Evolutionary conservation across 2,888 invertebrate genomes (phyloP).

Genomic region (Odontothrips loti): DNA sequence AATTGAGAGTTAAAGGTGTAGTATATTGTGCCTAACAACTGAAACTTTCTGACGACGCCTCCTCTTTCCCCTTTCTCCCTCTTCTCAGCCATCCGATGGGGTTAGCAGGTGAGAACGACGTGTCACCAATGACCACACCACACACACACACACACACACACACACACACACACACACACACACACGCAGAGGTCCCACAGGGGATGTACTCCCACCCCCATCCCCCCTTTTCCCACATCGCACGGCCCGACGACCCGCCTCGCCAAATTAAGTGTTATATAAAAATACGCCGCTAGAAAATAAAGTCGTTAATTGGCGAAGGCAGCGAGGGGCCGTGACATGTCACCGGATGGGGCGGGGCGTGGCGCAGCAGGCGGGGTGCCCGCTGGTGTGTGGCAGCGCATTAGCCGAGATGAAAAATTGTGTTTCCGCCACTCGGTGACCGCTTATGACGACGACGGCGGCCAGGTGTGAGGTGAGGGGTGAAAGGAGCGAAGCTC

Average conservation of each 20-base stretch:
- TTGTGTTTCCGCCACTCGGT: conserved; percentile 3
- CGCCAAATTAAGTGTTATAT: conserved; percentile 20
- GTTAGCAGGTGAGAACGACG: conserved; percentile 2
- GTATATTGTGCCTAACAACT: no score
- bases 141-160: neutral
- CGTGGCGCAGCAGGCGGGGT: neutral
- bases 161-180: neutral
- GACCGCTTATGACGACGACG: neutral
- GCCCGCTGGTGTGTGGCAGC: neutral
- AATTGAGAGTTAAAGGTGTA: no score
- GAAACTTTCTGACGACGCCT: no score
- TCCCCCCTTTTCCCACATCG: neutral
- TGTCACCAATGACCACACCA: neutral
- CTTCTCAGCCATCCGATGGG: neutral
- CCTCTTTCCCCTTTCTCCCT: neutral
- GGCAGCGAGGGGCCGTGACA: neutral
- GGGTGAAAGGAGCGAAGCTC: neutral
- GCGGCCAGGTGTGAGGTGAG: neutral
- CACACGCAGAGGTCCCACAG: neutral
- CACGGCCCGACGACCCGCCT: neutral
- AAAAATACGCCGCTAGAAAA: conserved; percentile 14
- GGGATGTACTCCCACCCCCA: neutral
- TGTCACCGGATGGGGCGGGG: neutral
- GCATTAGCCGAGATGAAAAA: neutral
- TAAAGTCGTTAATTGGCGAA: conserved; percentile 15